phyloP scores from a whole-genome alignment of 2,113 vertebrate genomes.

The Thunnus maccoyii region DNA sequence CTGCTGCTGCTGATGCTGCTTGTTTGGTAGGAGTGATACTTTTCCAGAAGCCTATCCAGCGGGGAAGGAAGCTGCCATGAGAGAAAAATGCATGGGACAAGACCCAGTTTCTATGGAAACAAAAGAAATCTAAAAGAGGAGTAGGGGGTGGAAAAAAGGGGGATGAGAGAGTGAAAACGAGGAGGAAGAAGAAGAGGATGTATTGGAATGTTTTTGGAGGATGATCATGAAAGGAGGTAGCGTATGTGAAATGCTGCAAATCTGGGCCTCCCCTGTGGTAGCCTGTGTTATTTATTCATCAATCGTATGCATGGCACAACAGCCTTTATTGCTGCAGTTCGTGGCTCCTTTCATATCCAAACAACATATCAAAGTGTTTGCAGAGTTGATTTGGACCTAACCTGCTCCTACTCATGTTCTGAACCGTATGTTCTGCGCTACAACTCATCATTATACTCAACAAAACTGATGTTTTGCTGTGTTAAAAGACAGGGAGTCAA shows the following conservation, averaged over 20 bases:
- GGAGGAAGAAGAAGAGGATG: conserved; percentile 38
- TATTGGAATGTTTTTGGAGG: conserved; percentile 50
- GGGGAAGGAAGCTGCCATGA: conserved; percentile 59
- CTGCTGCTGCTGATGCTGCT: conserved; percentile 24
- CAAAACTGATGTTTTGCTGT: background rate
- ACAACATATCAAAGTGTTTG: conserved; percentile 40
- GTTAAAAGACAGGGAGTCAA: background rate
- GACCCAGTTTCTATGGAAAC: conserved; percentile 84
- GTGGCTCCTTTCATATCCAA: conserved; percentile 26
- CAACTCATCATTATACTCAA: background rate
- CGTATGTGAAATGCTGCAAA: conserved; percentile 28
- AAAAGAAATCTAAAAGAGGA: conserved; percentile 71
- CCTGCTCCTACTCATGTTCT: background rate
- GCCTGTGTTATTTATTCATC: conserved; percentile 62
- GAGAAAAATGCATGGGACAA: conserved; percentile 68
- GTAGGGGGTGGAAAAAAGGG: conserved; percentile 22
- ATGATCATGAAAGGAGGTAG: conserved; percentile 47
- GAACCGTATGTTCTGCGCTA: background rate
- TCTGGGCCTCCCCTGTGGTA: conserved; percentile 42
- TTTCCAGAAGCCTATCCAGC: conserved; percentile 59
- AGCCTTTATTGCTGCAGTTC: conserved; percentile 10
- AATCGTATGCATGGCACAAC: conserved; percentile 17
- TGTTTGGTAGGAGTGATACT: conserved; percentile 64
- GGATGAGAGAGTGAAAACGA: conserved; percentile 32
- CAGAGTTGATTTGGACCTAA: conserved; percentile 9